Conservation (phyloP, 2,888 invertebrate genomes). For the Amphipyra berbera region DNA sequence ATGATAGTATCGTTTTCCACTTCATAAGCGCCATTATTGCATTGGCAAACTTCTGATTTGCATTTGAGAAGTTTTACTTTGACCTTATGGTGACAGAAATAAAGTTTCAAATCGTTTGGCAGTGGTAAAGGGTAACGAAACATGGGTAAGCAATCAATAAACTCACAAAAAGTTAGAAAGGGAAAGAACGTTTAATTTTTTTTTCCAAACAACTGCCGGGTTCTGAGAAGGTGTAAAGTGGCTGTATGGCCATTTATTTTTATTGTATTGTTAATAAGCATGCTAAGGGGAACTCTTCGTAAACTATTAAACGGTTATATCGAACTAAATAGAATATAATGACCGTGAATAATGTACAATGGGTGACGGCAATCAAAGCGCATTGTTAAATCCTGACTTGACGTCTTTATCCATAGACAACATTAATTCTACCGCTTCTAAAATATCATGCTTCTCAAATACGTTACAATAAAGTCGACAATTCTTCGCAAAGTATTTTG, state of each 20-base stretch:
- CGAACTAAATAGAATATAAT: conserved; percentile 90
- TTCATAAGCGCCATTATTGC: conserved; percentile 82
- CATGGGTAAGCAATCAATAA: conserved; percentile 65
- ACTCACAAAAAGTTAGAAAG: conserved; percentile 74
- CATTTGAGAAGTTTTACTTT: conserved; percentile 24
- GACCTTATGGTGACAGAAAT: conserved; percentile 19
- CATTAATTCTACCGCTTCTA: conserved; percentile 56
- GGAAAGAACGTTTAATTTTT: conserved; percentile 70
- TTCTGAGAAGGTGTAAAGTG: conserved; percentile 90
- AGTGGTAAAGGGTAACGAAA: conserved; percentile 15
- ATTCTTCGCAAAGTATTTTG: conserved; percentile 1
- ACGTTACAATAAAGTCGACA: conserved; percentile 31
- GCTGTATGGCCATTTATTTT: conserved; percentile 88
- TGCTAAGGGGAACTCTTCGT: conserved; percentile 83
- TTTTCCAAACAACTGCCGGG: conserved; percentile 80
- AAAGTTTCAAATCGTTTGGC: conserved; percentile 55
- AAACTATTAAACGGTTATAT: conserved; percentile 89
- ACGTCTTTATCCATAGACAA: conserved; percentile 80
- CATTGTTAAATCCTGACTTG: conserved; percentile 84
- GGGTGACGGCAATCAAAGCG: conserved; percentile 80
- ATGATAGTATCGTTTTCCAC: conserved; percentile 86
- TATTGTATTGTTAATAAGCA: conserved; percentile 90
- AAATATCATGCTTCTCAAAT: conserved; percentile 36
- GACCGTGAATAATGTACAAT: conserved; percentile 87
- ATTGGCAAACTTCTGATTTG: conserved; percentile 55